Evolutionary conservation across 2,113 vertebrate species (phyloP).

Genomic region (Zapus hudsonius): DNA sequence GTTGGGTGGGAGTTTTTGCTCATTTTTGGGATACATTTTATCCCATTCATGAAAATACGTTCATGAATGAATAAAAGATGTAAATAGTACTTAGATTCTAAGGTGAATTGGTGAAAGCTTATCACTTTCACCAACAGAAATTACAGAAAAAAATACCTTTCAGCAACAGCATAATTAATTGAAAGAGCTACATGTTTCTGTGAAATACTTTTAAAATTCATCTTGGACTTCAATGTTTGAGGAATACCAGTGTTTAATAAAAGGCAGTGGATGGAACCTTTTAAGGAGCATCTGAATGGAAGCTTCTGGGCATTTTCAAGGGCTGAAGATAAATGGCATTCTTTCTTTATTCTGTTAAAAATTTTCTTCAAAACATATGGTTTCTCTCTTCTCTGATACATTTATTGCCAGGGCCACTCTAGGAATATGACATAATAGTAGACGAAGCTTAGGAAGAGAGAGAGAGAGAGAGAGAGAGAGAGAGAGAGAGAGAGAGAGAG

Average conservation of each 20-base stretch:
- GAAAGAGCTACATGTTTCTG: conserved; percentile 26
- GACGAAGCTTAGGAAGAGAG: neutral
- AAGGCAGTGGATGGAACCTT: conserved; percentile 58
- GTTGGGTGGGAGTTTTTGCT: neutral
- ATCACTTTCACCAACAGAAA: neutral
- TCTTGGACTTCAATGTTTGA: conserved; percentile 56
- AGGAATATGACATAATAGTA: conserved; percentile 21
- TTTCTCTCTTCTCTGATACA: conserved; percentile 56
- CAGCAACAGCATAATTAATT: neutral
- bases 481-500: neutral
- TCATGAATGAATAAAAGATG: neutral
- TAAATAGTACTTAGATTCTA: neutral
- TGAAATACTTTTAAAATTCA: conserved; percentile 46
- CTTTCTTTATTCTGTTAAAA: conserved; percentile 73
- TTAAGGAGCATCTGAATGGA: conserved; percentile 52
- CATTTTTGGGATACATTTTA: neutral
- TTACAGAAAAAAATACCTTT: neutral
- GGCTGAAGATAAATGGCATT: conserved; percentile 67
- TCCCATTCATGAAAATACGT: too few relatives aligned
- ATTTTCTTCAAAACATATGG: conserved; percentile 75
- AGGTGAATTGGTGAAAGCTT: neutral
- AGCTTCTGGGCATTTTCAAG: conserved; percentile 66
- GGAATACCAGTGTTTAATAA: conserved; percentile 62
- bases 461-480: neutral
- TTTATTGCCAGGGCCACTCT: conserved; percentile 46